phyloP scores from a whole-genome alignment of 2,113 vertebrate genomes.

The Burhinus oedicnemus region DNA sequence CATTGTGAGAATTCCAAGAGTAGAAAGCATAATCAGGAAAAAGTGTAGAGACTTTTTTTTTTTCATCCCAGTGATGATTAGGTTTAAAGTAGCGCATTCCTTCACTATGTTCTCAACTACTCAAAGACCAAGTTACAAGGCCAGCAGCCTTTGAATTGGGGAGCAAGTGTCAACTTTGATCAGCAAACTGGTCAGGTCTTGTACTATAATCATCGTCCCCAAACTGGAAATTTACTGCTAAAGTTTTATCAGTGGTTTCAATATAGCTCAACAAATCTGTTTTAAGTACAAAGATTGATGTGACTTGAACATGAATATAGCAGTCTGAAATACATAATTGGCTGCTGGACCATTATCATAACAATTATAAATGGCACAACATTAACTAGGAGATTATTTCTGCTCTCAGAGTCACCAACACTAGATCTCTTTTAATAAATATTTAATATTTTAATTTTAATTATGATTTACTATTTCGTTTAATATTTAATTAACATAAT shows the following conservation, averaged over 20 bases:
- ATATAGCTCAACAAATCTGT: background rate
- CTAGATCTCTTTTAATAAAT: constrained; percentile 13
- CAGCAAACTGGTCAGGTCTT: background rate
- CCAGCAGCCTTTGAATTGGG: background rate
- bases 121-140: background rate
- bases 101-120: background rate
- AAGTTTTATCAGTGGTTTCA: background rate
- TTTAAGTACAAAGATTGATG: background rate
- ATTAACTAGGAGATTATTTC: constrained; percentile 19
- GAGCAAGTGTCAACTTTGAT: background rate
- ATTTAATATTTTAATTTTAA: constrained; percentile 48
- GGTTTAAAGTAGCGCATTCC: background rate
- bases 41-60: background rate
- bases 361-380: constrained; percentile 10
- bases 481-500: constrained; percentile 46
- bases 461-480: constrained; percentile 2
- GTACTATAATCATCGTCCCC: background rate
- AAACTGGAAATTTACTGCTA: background rate
- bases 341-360: background rate
- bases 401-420: background rate
- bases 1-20: background rate
- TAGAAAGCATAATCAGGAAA: background rate
- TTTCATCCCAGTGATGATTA: background rate
- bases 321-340: background rate
- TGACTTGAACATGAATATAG: background rate